Evolutionary conservation across 1,140 invertebrate genomes (phyloP), one percentile per base, ranked within the genome.

Genomic region (Drepana arcuata): DNA sequence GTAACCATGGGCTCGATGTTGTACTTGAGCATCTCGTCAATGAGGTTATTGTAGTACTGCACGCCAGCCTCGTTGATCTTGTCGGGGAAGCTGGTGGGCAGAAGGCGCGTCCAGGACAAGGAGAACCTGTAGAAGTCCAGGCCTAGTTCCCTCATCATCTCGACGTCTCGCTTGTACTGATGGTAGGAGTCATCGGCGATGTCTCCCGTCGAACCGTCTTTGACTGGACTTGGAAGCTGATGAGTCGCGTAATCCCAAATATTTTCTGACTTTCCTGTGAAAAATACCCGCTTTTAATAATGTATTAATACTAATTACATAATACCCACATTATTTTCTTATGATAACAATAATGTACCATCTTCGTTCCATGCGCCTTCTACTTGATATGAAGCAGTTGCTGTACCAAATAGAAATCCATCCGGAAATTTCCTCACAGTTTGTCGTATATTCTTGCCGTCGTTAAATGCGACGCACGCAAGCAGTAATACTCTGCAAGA

Each of bases 301-400:
- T 5, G 9, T 5, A 21, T 21, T 9, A 21, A 5, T 9, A 39
- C 23, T n/a, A 14, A 9, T 21, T 21, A 9, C 9, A 5, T 24
- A 16, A 15, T 15, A 0, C 25, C 7, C 16, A 9, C n/a, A 10
- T 14, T 16, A 1, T 14, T 16, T 4, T 21, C 2, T 4, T 2
- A 11, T 11, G 0, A 14, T 2, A 10, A 10, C n/a, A 18, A 24
- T 14, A 16, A 27, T 16, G 16, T 69, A 86, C 86, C 87, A 53
- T 84, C 81, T 31, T 65, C 80, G 63, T 89, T 85, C 88, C 88
- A 90, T 6, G 62, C 87, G 13, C 89, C 89, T 81, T 91, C 88
- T 13, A 90, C 78, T 77, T 90, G 89, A 68, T 89, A 89, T 1
- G 88, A 66, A 0, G 87, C 74, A 0, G 87, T 83, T 0, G 85